Percentiles rank a stretch among this genome's conserved stretches.
phyloP scores from a whole-genome alignment of 2,888 invertebrate genomes.

The Mythimna vitellina region DNA sequence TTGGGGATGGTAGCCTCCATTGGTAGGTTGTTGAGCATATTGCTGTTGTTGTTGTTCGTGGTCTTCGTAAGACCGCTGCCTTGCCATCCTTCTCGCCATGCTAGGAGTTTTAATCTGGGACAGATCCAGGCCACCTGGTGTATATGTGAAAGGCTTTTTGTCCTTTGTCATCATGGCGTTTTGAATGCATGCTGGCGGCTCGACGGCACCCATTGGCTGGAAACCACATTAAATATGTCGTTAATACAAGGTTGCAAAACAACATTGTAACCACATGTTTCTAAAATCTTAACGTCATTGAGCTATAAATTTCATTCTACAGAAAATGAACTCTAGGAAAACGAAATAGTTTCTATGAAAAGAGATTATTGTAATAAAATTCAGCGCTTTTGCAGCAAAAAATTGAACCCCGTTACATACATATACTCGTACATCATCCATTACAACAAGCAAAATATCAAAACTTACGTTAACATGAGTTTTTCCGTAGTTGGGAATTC shows the following conservation, averaged over 20 bases:
- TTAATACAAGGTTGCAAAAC: slow-evolving; percentile 1
- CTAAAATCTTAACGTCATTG: background rate
- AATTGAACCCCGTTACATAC: fast-evolving
- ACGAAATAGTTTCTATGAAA: background rate
- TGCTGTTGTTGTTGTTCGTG: slow-evolving; percentile 86
- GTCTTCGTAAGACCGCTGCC: slow-evolving; percentile 91
- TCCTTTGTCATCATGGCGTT: slow-evolving; percentile 99
- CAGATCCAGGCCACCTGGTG: slow-evolving; percentile 97
- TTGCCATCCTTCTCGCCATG: slow-evolving; percentile 95
- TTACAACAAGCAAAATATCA: slow-evolving; percentile 6
- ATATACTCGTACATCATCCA: background rate
- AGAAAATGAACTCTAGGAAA: background rate
- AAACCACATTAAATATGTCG: slow-evolving; percentile 65
- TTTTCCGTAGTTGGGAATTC: slow-evolving; percentile 88
- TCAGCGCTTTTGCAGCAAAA: background rate
- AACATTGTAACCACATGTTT: too few species aligned
- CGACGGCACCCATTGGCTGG: slow-evolving; percentile 88
- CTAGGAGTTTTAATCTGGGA: slow-evolving; percentile 97
- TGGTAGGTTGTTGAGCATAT: slow-evolving; percentile 72
- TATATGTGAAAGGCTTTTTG: slow-evolving; percentile 99
- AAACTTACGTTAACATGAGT: slow-evolving; percentile 87
- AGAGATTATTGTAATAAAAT: background rate
- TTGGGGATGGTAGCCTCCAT: slow-evolving; percentile 78
- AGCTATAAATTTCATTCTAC: background rate
- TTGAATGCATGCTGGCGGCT: slow-evolving; percentile 97